These are phyloP conservation scores for Opisthograptis luteolata DNA, from an alignment of 2,888 invertebrate genomes.

Conservation along the genomic window DNA sequence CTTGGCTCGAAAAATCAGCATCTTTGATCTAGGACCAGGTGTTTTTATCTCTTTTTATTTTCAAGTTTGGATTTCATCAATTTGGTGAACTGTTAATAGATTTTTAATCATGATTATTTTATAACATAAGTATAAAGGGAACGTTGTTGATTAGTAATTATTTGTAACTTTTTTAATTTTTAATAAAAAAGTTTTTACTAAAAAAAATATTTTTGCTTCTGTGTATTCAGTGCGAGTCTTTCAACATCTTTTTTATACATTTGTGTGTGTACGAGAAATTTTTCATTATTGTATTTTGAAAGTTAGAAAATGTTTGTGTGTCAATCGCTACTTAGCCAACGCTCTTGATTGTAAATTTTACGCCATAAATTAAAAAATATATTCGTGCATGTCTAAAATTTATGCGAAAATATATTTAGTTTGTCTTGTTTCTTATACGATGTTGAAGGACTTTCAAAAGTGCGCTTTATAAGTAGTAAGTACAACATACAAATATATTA, in stretches of 20 bases:
- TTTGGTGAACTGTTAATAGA: background rate
- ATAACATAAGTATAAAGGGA: background rate
- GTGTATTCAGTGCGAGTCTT: slow-evolving; percentile 1
- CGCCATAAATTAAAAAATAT: too few species aligned
- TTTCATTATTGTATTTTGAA: too few species aligned
- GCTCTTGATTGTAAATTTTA: too few species aligned
- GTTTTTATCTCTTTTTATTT: background rate
- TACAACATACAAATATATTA: too few species aligned
- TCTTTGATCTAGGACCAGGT: too few species aligned
- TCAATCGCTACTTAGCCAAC: too few species aligned
- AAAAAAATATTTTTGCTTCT: slow-evolving; percentile 5
- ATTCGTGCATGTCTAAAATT: too few species aligned
- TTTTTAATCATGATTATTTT: slow-evolving; percentile 1
- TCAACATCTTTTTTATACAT: slow-evolving; percentile 6
- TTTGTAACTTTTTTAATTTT: slow-evolving; percentile 6
- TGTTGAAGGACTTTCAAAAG: slow-evolving; percentile 10
- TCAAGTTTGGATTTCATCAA: background rate
- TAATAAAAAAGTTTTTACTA: background rate
- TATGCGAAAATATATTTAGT: too few species aligned
- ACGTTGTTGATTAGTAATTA: slow-evolving; percentile 1
- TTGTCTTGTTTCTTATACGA: slow-evolving; percentile 1
- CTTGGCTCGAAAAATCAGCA: too few species aligned
- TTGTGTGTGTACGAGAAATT: too few species aligned
- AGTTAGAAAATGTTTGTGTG: too few species aligned
- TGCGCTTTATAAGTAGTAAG: slow-evolving; percentile 19